phyloP scores from a whole-genome alignment of 53 echinoderm and acorn worm genomes.

The Holothuria leucospilota region DNA sequence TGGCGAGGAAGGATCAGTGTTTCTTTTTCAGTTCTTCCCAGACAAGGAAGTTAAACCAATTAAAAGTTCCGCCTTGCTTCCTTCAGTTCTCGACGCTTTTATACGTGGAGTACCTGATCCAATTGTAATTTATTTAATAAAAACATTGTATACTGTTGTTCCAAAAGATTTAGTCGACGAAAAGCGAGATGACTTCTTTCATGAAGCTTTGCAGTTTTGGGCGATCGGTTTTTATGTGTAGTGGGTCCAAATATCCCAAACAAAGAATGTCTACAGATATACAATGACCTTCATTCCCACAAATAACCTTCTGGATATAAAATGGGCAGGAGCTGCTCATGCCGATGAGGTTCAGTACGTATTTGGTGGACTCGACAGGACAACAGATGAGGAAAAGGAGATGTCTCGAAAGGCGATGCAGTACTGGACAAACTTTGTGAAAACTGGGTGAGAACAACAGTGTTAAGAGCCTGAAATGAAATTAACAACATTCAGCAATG shows the following conservation, averaged over 20 bases:
- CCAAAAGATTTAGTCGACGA: too few species aligned
- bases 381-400: too few species aligned
- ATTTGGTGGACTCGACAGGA: neutral
- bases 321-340: conserved; percentile 5
- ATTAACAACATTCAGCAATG: too few species aligned
- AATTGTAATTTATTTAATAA: neutral
- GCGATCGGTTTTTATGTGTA: neutral
- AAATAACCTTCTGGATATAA: neutral
- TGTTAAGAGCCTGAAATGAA: too few species aligned
- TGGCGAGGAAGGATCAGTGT: conserved; percentile 56
- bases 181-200: neutral
- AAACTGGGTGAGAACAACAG: too few species aligned
- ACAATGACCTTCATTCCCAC: too few species aligned
- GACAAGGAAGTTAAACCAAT: conserved; percentile 35
- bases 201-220: neutral
- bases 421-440: too few species aligned
- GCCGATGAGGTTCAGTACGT: neutral
- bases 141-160: conserved; percentile 1
- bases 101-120: neutral
- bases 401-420: too few species aligned
- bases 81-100: neutral
- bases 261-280: too few species aligned
- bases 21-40: conserved; percentile 45
- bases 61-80: neutral
- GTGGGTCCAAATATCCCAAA: neutral